A percentile compares a stretch with the other conserved stretches of the same genome.
phyloP scores from a whole-genome alignment of 2,113 vertebrate species.

The Amblyopsis rosae region DNA sequence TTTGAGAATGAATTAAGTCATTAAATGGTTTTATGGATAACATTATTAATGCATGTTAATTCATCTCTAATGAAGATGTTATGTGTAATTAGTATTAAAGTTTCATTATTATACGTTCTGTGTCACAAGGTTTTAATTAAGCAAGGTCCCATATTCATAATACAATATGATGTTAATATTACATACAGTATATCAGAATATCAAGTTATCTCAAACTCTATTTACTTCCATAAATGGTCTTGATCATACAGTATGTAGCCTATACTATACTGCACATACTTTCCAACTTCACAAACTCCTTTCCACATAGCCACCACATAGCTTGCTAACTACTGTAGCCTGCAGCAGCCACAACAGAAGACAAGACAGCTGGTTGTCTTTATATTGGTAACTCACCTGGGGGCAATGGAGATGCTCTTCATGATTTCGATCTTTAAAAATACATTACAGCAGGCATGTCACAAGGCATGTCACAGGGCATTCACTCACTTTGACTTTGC shows the following conservation, averaged over 20 bases:
- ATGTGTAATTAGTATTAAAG: conserved; percentile 56
- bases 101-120: conserved; percentile 40
- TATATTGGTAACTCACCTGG: not conserved
- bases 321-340: conserved; percentile 13
- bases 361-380: not conserved
- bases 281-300: conserved; percentile 5
- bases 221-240: too few species aligned
- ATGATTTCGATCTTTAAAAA: not conserved
- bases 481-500: not conserved
- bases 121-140: conserved; percentile 16
- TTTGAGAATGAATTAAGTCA: conserved; percentile 5
- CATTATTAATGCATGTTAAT: conserved; percentile 53
- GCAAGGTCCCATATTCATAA: too few species aligned
- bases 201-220: too few species aligned
- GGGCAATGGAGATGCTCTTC: conserved; percentile 1
- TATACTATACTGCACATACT: too few species aligned
- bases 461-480: not conserved
- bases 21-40: conserved; percentile 41
- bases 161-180: too few species aligned
- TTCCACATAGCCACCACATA: conserved; percentile 12
- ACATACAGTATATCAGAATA: too few species aligned
- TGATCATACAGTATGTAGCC: too few species aligned
- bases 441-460: not conserved
- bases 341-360: not conserved
- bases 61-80: conserved; percentile 47